These are phyloP conservation scores for Falco berigora DNA, from an alignment of 2,797 vertebrate genomes.

Conservation along the genomic window DNA sequence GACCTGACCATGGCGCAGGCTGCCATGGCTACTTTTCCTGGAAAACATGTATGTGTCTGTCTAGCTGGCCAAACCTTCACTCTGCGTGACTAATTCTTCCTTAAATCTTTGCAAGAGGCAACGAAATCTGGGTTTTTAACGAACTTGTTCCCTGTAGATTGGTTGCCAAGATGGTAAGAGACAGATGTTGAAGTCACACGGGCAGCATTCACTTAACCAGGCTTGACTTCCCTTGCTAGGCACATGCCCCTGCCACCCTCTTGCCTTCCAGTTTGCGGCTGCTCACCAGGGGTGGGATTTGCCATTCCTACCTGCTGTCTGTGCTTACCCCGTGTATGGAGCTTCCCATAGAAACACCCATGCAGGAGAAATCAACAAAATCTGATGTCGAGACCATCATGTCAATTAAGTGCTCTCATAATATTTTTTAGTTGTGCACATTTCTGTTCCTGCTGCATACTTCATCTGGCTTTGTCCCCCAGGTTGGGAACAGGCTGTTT, in stretches of 20 bases:
- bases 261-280: neutral
- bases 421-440: fast-evolving
- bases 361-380: neutral
- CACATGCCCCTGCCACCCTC: neutral
- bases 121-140: neutral
- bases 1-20: neutral
- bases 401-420: fast-evolving
- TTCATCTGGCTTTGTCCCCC: neutral
- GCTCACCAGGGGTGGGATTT: neutral
- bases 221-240: fast-evolving
- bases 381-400: neutral
- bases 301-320: fast-evolving
- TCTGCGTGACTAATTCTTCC: fast-evolving
- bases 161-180: neutral
- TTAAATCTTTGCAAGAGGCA: neutral
- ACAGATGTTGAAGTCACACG: fast-evolving
- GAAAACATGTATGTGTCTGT: fast-evolving
- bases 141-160: fast-evolving
- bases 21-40: neutral
- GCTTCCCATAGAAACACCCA: neutral
- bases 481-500: neutral
- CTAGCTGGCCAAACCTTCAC: neutral
- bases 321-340: fast-evolving
- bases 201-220: neutral
- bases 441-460: neutral